phyloP scores from a whole-genome alignment of 1,140 invertebrate genomes.

The Drosophila ercepeae region DNA sequence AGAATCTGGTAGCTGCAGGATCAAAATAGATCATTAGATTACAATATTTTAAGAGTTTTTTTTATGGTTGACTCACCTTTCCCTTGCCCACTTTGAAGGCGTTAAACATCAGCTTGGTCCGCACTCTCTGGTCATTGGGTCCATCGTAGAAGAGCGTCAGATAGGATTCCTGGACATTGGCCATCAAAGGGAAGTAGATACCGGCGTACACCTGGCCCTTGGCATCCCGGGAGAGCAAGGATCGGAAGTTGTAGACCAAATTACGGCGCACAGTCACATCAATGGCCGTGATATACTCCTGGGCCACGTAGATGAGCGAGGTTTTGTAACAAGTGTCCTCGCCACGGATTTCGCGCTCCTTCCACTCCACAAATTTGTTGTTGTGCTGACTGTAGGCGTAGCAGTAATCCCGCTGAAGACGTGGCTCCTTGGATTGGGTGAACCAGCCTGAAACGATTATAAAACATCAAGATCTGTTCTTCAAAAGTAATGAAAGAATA shows the following conservation, averaged over 20 bases:
- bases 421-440: slow-evolving; percentile 89
- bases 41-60: neutral
- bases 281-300: slow-evolving; percentile 91
- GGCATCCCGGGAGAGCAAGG: slow-evolving; percentile 90
- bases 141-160: slow-evolving; percentile 93
- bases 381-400: slow-evolving; percentile 88
- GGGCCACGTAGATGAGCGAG: slow-evolving; percentile 91
- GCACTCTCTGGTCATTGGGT: slow-evolving; percentile 85
- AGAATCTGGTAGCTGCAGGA: slow-evolving; percentile 86
- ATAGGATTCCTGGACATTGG: slow-evolving; percentile 86
- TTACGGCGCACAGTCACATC: slow-evolving; percentile 95
- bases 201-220: slow-evolving; percentile 92
- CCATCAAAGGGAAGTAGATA: slow-evolving; percentile 90
- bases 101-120: slow-evolving; percentile 89
- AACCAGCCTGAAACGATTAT: slow-evolving; percentile 87
- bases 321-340: slow-evolving; percentile 86
- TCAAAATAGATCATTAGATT: slow-evolving; percentile 1
- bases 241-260: slow-evolving; percentile 94
- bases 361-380: slow-evolving; percentile 92
- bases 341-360: slow-evolving; percentile 88
- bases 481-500: too few species aligned
- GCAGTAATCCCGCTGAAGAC: slow-evolving; percentile 91
- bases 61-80: slow-evolving; percentile 85
- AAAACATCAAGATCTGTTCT: neutral
- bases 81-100: slow-evolving; percentile 87